A percentile compares a stretch with the other conserved stretches of the same genome.
These are phyloP conservation scores for Lasioglossum zephyrum DNA, from an alignment of 2,888 invertebrate genomes.

Conservation along the genomic window DNA sequence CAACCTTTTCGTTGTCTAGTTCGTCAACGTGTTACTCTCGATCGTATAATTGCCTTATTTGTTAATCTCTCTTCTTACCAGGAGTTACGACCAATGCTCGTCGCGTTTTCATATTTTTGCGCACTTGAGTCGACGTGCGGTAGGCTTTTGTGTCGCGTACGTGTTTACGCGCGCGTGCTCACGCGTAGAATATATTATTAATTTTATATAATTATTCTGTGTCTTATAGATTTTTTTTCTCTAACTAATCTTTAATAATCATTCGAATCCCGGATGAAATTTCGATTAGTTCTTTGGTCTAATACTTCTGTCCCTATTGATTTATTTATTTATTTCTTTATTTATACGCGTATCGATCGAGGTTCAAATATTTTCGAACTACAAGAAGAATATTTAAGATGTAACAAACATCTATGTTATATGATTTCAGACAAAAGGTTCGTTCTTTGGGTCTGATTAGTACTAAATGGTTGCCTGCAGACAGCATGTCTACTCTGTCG, in stretches of 20 bases:
- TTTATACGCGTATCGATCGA: neutral
- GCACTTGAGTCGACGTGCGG: neutral
- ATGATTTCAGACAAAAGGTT: slow-evolving; percentile 87
- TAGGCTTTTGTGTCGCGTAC: neutral
- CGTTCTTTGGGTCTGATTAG: slow-evolving; percentile 91
- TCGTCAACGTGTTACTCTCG: slow-evolving; percentile 7
- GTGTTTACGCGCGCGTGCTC: neutral
- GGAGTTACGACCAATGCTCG: neutral
- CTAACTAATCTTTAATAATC: neutral
- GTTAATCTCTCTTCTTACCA: neutral
- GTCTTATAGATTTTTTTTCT: neutral
- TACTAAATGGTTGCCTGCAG: slow-evolving; percentile 96
- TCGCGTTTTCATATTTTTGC: neutral
- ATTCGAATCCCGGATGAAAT: neutral
- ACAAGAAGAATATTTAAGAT: neutral
- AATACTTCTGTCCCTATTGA: neutral
- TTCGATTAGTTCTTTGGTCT: neutral
- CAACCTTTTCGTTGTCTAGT: slow-evolving; percentile 57
- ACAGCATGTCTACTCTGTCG: slow-evolving; percentile 98
- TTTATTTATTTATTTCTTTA: slow-evolving; percentile 5
- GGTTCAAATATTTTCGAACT: neutral
- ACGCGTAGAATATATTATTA: neutral
- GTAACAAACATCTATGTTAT: slow-evolving; percentile 34
- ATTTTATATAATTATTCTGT: neutral
- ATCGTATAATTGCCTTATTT: neutral